Evolutionary conservation across 2,888 invertebrate genomes (phyloP).

Genomic region (Oligia latruncula): DNA sequence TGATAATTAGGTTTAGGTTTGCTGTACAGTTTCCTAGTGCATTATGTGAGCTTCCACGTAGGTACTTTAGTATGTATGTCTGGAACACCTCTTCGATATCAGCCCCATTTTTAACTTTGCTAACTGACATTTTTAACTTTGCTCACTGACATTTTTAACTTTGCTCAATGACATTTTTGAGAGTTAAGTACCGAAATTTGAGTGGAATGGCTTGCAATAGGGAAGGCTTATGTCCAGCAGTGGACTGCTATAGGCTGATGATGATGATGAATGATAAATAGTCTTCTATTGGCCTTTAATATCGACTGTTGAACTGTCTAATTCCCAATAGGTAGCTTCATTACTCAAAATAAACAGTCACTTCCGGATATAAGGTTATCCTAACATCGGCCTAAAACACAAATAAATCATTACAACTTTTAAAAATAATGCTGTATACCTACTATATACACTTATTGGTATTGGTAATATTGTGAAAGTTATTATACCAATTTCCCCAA

Average conservation of each 20-base stretch:
- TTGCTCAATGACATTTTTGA: no score
- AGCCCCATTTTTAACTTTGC: no score
- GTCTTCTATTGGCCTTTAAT: not conserved
- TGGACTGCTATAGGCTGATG: no score
- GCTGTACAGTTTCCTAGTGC: not conserved
- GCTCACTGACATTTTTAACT: no score
- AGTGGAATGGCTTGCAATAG: no score
- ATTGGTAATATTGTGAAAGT: not conserved
- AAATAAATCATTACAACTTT: not conserved
- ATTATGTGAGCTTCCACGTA: not conserved
- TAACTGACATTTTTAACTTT: no score
- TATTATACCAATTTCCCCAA: conserved; percentile 14
- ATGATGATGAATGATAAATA: no score
- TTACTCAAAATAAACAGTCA: not conserved
- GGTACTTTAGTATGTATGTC: not conserved
- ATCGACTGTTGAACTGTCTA: not conserved
- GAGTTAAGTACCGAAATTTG: no score
- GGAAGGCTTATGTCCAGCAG: no score
- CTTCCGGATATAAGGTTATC: not conserved
- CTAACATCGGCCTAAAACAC: not conserved
- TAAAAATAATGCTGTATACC: not conserved
- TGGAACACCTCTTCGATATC: not conserved
- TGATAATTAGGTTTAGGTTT: not conserved
- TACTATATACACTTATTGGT: not conserved
- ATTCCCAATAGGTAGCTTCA: not conserved